Evolutionary conservation across 2,797 vertebrate species (phyloP).

Genomic region (Hemibagrus guttatus): DNA sequence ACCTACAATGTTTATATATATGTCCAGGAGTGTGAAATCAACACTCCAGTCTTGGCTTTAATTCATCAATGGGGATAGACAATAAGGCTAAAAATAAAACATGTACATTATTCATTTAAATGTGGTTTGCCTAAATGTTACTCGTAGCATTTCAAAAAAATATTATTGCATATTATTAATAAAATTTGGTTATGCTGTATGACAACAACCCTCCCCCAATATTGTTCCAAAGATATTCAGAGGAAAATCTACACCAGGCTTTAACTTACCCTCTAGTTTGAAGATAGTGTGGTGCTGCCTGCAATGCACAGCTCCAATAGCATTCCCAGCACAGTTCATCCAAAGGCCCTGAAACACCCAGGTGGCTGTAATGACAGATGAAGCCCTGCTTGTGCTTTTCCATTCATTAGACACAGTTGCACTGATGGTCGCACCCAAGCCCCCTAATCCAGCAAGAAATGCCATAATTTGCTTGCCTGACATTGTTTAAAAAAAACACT

Average conservation of each 20-base stretch:
- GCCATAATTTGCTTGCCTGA: conserved; percentile 84
- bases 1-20: background rate
- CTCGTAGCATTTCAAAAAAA: background rate
- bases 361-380: conserved; percentile 91
- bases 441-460: conserved; percentile 81
- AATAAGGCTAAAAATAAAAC: background rate
- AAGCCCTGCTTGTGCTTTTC: conserved; percentile 88
- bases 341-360: conserved; percentile 94
- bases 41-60: background rate
- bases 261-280: conserved; percentile 81
- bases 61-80: background rate
- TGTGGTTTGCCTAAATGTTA: background rate
- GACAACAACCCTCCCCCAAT: background rate
- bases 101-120: background rate
- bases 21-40: background rate
- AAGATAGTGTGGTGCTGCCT: conserved; percentile 85
- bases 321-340: conserved; percentile 92
- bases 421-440: conserved; percentile 81
- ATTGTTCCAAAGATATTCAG: background rate
- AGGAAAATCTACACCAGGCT: background rate
- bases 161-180: background rate
- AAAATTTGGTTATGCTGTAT: background rate
- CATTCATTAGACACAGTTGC: conserved; percentile 89
- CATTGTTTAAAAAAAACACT: conserved; percentile 70
- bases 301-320: conserved; percentile 86